phyloP scores from a whole-genome alignment of 2,888 invertebrate species.

The Rutpela maculata region DNA sequence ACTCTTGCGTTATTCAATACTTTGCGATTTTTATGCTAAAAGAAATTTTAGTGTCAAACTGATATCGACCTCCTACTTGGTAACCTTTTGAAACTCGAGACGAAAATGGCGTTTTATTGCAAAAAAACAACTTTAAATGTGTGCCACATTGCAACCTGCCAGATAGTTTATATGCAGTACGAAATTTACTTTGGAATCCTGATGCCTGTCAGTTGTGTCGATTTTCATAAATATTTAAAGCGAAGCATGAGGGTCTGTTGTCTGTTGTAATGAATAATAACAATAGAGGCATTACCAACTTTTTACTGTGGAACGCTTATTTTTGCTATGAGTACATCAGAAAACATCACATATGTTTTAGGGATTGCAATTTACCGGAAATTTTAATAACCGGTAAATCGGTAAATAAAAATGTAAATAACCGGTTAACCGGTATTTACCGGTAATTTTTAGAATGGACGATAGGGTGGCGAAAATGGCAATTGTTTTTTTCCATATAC shows the following conservation, averaged over 20 bases:
- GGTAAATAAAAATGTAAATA: too few species aligned
- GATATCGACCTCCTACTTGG: conserved; percentile 54
- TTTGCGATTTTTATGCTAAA: conserved; percentile 18
- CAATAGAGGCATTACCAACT: too few species aligned
- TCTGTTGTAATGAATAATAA: too few species aligned
- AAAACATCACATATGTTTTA: too few species aligned
- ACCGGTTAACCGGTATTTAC: too few species aligned
- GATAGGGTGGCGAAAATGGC: too few species aligned
- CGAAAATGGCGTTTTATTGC: conserved; percentile 1
- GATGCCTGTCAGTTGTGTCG: neutral
- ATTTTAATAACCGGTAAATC: too few species aligned
- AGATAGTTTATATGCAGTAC: neutral
- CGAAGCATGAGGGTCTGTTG: neutral
- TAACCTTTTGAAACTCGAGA: conserved; percentile 40
- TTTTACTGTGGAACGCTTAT: too few species aligned
- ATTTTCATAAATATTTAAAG: neutral
- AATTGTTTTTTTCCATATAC: too few species aligned
- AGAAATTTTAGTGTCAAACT: conserved; percentile 10
- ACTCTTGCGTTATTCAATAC: conserved; percentile 30
- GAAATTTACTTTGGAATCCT: neutral
- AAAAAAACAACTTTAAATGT: neutral
- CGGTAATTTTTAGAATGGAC: too few species aligned
- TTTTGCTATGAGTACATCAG: too few species aligned
- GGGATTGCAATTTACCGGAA: too few species aligned
- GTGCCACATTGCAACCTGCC: conserved; percentile 2